These are phyloP conservation scores for Thamnophis elegans DNA, from an alignment of 2,797 vertebrate species.

Conservation along the genomic window DNA sequence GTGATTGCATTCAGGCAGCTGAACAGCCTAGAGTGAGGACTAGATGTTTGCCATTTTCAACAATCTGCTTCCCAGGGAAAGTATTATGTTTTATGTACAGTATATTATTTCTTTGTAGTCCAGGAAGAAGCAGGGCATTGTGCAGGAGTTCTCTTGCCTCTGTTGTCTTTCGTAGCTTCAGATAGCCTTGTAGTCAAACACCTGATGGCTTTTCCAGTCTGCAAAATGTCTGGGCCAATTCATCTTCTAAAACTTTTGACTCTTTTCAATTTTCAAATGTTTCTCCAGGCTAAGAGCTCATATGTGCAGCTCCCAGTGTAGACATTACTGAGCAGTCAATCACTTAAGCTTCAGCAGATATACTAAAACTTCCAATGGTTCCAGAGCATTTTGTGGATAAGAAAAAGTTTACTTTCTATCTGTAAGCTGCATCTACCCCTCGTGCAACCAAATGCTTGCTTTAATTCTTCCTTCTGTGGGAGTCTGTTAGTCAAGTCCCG, in stretches of 20 bases:
- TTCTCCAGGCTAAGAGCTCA: neutral
- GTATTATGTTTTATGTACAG: neutral
- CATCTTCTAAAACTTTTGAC: neutral
- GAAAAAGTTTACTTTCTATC: neutral
- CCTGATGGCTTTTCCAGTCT: neutral
- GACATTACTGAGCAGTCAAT: neutral
- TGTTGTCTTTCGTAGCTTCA: neutral
- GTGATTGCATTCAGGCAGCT: neutral
- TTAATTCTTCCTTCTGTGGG: neutral
- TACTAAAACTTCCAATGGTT: neutral
- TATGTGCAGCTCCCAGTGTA: neutral
- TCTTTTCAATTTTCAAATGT: neutral
- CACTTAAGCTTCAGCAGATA: neutral
- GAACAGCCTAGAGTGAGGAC: neutral
- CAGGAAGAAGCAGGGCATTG: neutral
- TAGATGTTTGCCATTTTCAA: neutral
- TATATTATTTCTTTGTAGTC: neutral
- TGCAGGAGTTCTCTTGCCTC: neutral
- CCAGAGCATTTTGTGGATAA: neutral
- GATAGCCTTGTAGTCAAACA: neutral
- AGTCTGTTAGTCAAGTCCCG: neutral
- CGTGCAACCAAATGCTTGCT: neutral
- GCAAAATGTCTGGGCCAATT: neutral
- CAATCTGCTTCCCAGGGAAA: neutral
- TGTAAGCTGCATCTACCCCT: neutral